Base-by-base conservation (phyloP, 2,888 invertebrate species). In the Folsomia candida region DNA sequence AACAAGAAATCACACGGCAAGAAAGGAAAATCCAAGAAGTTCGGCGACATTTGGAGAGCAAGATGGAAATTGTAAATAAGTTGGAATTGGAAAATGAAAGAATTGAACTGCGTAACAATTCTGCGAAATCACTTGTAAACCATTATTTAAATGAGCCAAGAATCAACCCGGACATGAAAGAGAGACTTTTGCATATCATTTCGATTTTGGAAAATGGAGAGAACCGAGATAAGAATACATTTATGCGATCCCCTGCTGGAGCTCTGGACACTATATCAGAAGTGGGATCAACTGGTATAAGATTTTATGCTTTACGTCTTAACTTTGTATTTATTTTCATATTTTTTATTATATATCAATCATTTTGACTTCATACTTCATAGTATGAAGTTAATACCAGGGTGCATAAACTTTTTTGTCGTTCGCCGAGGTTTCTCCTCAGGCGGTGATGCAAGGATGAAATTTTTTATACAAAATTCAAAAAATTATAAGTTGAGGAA, bases 11-110 rank as follows among this genome's bases (percentile, higher is more conserved):
- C 70, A 87, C 88, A 3, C 89, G 90, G 80, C 86, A 92, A 80
- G 92, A 94, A 80, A 88, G 89, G 2, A 92, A 93, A 82, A 86
- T 95, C 74, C 89, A 89, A 78, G 90, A 91, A 82, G 92, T 92
- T 0, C 86, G 94, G 68, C 89, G 89, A 78, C 85, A 94, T 54
- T 71, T 79, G 63, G 79, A 79, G 58, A 75, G 63, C 28, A 79
- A 78, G 51, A 74, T 79, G 71, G 75, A 76, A 67, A 28, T 70
- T 4, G 54, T 75, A 18, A 71, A 69, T 51, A 72, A 77, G 47
- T 14, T 74, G 28, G 78, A 78, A 67, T 51, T 72, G 6, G 76
- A 78, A 9, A 74, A 73, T 18, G 78, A 74, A 4, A 61, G 72
- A 9, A 24, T 73, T 18, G 69, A 58, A 25, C 64, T 72, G 4